These are phyloP conservation scores for Drosophila meridiana DNA, from an alignment of 2,888 invertebrate species.

Conservation along the genomic window DNA sequence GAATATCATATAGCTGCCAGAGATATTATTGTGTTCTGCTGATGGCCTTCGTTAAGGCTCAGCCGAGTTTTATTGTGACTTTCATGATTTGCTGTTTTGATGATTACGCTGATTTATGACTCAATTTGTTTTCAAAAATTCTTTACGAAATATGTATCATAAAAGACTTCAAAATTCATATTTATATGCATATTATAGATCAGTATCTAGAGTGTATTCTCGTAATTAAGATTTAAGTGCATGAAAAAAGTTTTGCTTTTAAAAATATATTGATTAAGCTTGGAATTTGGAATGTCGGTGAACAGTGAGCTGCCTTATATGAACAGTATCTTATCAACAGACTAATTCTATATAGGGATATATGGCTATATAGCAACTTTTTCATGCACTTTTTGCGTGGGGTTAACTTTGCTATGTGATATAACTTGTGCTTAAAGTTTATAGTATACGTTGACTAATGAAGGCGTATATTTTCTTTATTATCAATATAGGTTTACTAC, in stretches of 20 bases:
- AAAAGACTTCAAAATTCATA: background rate
- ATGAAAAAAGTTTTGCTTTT: background rate
- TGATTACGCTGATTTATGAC: slow-evolving; percentile 1
- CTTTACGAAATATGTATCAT: background rate
- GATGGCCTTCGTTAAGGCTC: background rate
- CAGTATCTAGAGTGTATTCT: background rate
- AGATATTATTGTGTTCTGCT: slow-evolving; percentile 2
- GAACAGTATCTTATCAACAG: background rate
- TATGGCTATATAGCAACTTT: background rate
- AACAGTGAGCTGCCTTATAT: background rate
- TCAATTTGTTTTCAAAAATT: background rate
- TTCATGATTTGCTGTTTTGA: background rate
- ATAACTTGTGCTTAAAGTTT: background rate
- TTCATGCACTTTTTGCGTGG: background rate
- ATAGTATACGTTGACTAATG: background rate
- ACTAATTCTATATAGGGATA: background rate
- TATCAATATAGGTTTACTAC: background rate
- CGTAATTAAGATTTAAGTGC: background rate
- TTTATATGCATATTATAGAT: slow-evolving; percentile 2
- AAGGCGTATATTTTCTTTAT: background rate
- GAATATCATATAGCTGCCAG: slow-evolving; percentile 2
- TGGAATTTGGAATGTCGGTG: background rate
- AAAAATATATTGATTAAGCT: background rate
- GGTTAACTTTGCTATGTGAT: background rate
- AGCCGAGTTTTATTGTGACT: background rate